Conservation (phyloP, 1,140 invertebrate genomes). For the Pinna nobilis region DNA sequence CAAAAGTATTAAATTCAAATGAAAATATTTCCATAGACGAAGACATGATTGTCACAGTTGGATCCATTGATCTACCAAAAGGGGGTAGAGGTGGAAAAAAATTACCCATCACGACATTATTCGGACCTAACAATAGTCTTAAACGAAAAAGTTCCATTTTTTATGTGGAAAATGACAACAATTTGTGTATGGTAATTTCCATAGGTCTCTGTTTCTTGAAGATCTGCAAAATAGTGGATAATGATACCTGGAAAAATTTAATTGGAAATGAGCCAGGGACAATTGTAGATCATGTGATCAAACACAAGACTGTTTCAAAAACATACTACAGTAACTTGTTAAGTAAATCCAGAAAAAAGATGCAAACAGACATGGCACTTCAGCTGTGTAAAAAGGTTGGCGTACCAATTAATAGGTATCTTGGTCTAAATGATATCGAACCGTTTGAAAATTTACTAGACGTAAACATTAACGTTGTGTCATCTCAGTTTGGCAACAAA, state of each 20-base stretch:
- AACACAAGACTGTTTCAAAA: conserved; percentile 15
- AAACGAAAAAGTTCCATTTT: conserved; percentile 28
- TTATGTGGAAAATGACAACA: conserved; percentile 15
- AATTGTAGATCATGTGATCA: conserved; percentile 1
- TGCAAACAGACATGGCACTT: conserved; percentile 5
- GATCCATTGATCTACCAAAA: not conserved
- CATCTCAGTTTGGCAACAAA: conserved; percentile 31
- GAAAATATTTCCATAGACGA: conserved; percentile 7
- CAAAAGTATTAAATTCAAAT: conserved; percentile 11
- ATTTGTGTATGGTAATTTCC: conserved; percentile 17
- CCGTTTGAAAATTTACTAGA: conserved; percentile 28
- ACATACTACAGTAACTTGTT: conserved; percentile 19
- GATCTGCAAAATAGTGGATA: conserved; percentile 19
- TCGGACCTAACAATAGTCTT: conserved; percentile 17
- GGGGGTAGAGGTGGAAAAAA: not conserved
- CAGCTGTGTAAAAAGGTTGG: not conserved
- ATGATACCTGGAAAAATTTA: conserved; percentile 11
- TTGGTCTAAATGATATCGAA: conserved; percentile 33
- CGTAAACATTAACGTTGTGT: conserved; percentile 19
- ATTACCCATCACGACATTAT: conserved; percentile 21
- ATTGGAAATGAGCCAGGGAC: conserved; percentile 6
- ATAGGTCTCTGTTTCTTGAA: conserved; percentile 31
- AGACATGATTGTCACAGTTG: conserved; percentile 3
- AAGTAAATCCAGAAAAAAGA: conserved; percentile 2
- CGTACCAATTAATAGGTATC: conserved; percentile 1